phyloP scores from a whole-genome alignment of 2,797 vertebrate species.

The Notolabrus celidotus region DNA sequence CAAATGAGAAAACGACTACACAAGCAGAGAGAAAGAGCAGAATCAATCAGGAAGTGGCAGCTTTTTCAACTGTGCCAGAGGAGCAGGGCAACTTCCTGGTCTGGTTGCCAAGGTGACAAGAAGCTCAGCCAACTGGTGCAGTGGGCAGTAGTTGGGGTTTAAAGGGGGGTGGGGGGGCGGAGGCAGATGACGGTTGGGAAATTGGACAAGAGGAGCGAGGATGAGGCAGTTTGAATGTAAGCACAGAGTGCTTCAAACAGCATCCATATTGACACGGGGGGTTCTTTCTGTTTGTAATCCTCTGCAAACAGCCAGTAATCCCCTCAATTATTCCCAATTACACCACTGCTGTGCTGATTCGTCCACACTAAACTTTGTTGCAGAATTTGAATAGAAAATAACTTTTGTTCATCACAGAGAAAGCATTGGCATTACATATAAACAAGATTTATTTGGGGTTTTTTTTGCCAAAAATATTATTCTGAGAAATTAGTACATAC shows the following conservation, averaged over 20 bases:
- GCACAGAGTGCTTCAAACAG: constrained; percentile 38
- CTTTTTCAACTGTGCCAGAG: constrained; percentile 79
- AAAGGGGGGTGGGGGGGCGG: constrained; percentile 22
- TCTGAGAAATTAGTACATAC: too few relatives aligned
- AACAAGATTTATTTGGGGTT: not conserved
- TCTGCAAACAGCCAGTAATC: constrained; percentile 29
- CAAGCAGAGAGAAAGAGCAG: constrained; percentile 74
- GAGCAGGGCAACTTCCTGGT: constrained; percentile 83
- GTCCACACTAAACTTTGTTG: not conserved
- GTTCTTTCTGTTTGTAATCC: constrained; percentile 23
- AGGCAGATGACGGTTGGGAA: constrained; percentile 64
- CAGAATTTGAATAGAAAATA: not conserved
- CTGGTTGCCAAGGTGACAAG: constrained; percentile 79
- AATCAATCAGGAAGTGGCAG: constrained; percentile 85
- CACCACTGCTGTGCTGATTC: not conserved
- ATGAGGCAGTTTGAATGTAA: constrained; percentile 64
- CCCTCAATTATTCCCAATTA: not conserved
- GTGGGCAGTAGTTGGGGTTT: constrained; percentile 63
- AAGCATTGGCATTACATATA: not conserved
- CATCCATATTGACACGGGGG: constrained; percentile 8
- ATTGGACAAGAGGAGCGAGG: constrained; percentile 32
- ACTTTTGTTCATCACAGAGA: not conserved
- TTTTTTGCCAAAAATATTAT: not conserved
- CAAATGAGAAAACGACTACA: constrained; percentile 78
- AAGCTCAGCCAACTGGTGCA: constrained; percentile 78